Evolutionary conservation across 1,140 invertebrate species (phyloP), one percentile per base, ranked within the genome.

Genomic region (Thrips palmi): DNA sequence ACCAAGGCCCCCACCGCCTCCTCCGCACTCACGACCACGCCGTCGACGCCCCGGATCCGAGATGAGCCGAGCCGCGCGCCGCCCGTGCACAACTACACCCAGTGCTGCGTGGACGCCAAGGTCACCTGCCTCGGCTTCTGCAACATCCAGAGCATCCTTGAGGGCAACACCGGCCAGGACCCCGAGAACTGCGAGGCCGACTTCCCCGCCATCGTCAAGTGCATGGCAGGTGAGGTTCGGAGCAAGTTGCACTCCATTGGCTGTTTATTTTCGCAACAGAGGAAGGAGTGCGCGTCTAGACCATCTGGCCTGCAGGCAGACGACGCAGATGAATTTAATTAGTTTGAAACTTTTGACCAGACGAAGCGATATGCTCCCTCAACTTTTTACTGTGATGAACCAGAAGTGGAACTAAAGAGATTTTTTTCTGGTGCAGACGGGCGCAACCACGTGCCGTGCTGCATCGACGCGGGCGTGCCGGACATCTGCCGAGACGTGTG

Each of bases 401-500:
- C n/a, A n/a, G n/a, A n/a, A n/a, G n/a, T n/a, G n/a, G n/a, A n/a
- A n/a, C n/a, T n/a, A n/a, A n/a, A n/a, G n/a, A 17, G 18, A 11
- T 19, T 34, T 35, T 6, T 36, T 10, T 17, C 17, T 11, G 14
- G 43, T 47, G 4, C 68, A 47, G 80, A 84, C 55, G 77, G 78
- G 1, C 61, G 79, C 18, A 82, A 85, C 57, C 81, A 85, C 57
- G 73, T 81, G 24, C 80, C 80, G 0, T 85, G 81, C 54, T 85
- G 82, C 50, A 67, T 77, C 12, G 67, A 75, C 41, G 77, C 83
- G 53, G 64, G 71, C 33, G 74, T 85, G 14, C 81, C 81, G 0
- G 77, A 82, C 53, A 70, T 83, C 37, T 85, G 82, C 52, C 78
- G 81, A 50, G 78, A 84, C 46, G 75, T 84, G 33, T 86, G 82